These are phyloP conservation scores for Chlorospingus semifuscus DNA, from an alignment of 2,797 vertebrate species.

Conservation along the genomic window DNA sequence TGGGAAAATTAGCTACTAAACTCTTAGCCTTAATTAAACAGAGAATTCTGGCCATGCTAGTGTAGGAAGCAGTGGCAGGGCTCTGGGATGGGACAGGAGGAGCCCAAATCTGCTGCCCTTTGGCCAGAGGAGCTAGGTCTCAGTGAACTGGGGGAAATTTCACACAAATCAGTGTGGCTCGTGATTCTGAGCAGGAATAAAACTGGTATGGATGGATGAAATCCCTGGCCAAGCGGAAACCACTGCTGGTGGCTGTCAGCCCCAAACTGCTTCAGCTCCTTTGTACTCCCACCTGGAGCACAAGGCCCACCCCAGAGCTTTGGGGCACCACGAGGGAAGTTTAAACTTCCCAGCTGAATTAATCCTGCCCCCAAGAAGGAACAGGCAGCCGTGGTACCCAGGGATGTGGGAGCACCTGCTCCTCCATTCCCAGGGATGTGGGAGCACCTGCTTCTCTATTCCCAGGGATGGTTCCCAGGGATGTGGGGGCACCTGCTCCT, in stretches of 20 bases:
- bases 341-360: not conserved
- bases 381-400: accelerated
- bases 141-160: not conserved
- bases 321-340: accelerated
- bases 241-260: accelerated
- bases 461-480: not conserved
- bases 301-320: not conserved
- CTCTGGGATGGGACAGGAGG: not conserved
- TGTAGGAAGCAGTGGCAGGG: accelerated
- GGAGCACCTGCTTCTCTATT: too few species aligned
- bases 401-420: not conserved
- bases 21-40: accelerated
- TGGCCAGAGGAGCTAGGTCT: not conserved
- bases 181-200: not conserved
- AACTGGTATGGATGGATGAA: not conserved
- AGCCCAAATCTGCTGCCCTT: not conserved
- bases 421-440: not conserved
- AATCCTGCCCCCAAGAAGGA: not conserved
- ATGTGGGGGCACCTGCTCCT: too few species aligned
- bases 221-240: not conserved
- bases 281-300: not conserved
- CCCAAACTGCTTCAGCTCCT: accelerated
- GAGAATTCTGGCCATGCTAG: accelerated
- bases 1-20: not conserved
- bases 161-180: not conserved